phyloP scores from a whole-genome alignment of 2,797 vertebrate species.

The Coracias cyanogaster region DNA sequence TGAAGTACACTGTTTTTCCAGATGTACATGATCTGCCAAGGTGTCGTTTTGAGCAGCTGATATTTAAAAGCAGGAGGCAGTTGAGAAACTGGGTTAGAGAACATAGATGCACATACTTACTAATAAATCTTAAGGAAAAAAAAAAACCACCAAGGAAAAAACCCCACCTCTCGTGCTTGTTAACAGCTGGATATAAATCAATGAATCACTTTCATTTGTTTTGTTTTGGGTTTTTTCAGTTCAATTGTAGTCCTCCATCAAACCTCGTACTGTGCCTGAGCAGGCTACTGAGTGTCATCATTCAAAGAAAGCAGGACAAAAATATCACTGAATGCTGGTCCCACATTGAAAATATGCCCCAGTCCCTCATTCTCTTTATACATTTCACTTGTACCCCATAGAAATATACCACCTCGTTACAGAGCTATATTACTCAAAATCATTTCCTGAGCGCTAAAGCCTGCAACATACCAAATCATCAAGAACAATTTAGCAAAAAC shows the following conservation, averaged over 20 bases:
- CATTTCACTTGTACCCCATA: not conserved
- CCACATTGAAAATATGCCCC: slow-evolving; percentile 8
- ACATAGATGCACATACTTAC: not conserved
- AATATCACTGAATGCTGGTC: slow-evolving; percentile 34
- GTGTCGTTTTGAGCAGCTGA: not conserved
- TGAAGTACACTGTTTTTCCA: not conserved
- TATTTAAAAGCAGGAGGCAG: not conserved
- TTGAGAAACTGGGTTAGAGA: not conserved
- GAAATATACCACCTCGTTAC: not conserved
- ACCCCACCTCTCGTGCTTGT: not conserved
- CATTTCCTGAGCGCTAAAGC: slow-evolving; percentile 19
- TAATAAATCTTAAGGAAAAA: not conserved
- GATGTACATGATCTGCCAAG: not conserved
- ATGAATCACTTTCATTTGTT: not conserved
- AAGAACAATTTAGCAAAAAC: slow-evolving; percentile 31
- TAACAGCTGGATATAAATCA: slow-evolving; percentile 6
- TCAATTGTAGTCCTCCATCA: slow-evolving; percentile 24
- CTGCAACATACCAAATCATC: slow-evolving; percentile 1
- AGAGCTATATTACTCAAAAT: slow-evolving; percentile 19
- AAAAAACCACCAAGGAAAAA: not conserved
- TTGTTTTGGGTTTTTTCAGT: not conserved
- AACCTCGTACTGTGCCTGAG: not conserved
- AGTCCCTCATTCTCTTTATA: not conserved
- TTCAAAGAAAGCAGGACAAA: slow-evolving; percentile 28
- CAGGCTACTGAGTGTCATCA: slow-evolving; percentile 8